Conservation (phyloP, 2,888 invertebrate genomes). For the Bembecia ichneumoniformis region DNA sequence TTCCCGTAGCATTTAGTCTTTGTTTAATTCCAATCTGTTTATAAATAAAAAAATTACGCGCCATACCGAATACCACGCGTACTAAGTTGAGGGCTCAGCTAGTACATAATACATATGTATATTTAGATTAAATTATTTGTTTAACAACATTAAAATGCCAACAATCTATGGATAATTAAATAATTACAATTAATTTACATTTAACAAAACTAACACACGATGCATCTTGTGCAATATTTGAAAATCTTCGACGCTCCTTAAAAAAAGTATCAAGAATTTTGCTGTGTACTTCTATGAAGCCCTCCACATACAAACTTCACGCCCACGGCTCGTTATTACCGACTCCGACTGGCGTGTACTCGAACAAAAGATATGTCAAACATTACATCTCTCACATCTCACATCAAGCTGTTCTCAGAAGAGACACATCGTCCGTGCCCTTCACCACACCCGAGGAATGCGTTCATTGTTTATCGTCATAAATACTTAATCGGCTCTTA, state of each 20-base stretch:
- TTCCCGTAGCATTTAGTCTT: no score
- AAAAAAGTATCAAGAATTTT: neutral
- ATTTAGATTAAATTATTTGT: no score
- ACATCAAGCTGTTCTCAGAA: conserved; percentile 34
- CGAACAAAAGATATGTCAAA: conserved; percentile 3
- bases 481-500: no score
- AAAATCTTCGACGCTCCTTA: neutral
- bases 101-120: no score
- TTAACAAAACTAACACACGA: no score
- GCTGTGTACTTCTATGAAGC: conserved; percentile 19
- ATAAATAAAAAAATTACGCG: no score
- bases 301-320: conserved; percentile 11
- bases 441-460: conserved; percentile 18
- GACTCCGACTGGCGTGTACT: neutral
- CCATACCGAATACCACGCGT: no score
- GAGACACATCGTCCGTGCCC: conserved; percentile 8
- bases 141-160: no score
- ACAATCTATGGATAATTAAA: no score
- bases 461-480: neutral
- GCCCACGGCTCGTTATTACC: neutral
- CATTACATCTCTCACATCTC: conserved; percentile 16
- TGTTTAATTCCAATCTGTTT: no score
- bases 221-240: neutral
- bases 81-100: no score
- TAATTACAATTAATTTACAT: no score